Percentiles rank a stretch among this genome's conserved stretches.
Conservation (phyloP, 2,888 invertebrate genomes). For the Hydriomena furcata region DNA sequence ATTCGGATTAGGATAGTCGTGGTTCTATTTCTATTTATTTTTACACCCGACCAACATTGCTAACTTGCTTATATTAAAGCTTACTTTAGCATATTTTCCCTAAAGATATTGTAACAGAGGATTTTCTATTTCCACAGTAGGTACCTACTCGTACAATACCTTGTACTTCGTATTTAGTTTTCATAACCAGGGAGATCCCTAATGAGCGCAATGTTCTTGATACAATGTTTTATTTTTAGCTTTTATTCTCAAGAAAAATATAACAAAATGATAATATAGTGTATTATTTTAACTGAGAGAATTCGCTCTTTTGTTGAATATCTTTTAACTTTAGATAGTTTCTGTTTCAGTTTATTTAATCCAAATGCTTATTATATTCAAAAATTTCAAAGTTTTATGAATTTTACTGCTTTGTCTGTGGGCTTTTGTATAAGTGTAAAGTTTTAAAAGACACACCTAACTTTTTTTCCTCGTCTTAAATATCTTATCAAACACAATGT, state of each 20-base stretch:
- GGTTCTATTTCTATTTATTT: too few species aligned
- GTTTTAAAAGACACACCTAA: too few species aligned
- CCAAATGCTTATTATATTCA: neutral
- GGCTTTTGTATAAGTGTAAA: too few species aligned
- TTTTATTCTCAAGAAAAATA: slow-evolving; percentile 26
- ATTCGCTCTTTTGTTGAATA: slow-evolving; percentile 9
- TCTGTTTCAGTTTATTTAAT: neutral
- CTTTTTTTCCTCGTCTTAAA: too few species aligned
- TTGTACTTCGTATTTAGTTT: slow-evolving; percentile 13
- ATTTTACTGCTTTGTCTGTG: too few species aligned
- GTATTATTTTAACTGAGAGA: slow-evolving; percentile 20
- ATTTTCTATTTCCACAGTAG: neutral
- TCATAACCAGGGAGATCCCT: slow-evolving; percentile 3
- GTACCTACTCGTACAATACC: too few species aligned
- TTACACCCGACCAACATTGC: too few species aligned
- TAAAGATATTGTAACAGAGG: neutral
- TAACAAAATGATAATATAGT: slow-evolving; percentile 22
- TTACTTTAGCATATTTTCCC: too few species aligned
- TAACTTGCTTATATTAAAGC: too few species aligned
- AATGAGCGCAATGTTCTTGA: slow-evolving; percentile 24
- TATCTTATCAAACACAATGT: too few species aligned
- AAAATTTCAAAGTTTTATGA: too few species aligned
- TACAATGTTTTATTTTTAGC: slow-evolving; percentile 26
- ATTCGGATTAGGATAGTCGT: too few species aligned
- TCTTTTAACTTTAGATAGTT: neutral